Conservation (phyloP, 2,113 vertebrate species). For the Macrotis lagotis region DNA sequence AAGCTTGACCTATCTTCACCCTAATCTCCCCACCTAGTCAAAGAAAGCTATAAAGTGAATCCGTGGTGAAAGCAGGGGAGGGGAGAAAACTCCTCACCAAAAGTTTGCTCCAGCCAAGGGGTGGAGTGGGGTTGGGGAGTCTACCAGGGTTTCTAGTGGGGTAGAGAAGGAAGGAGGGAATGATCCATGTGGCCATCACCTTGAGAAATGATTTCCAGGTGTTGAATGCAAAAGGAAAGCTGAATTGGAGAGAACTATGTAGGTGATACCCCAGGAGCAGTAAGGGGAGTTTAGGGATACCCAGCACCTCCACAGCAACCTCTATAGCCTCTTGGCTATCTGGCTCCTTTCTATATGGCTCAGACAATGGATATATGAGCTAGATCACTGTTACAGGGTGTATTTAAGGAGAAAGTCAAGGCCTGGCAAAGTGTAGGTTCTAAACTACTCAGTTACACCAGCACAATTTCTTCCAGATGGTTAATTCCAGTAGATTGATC, state of each 20-base stretch:
- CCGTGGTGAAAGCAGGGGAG: neutral
- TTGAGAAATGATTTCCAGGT: neutral
- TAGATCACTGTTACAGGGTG: neutral
- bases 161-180: neutral
- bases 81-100: neutral
- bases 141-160: neutral
- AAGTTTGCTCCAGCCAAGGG: neutral
- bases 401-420: neutral
- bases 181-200: neutral
- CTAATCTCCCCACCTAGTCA: neutral
- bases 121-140: neutral
- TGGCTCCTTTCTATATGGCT: neutral
- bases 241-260: neutral
- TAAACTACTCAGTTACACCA: neutral
- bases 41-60: neutral
- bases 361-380: neutral
- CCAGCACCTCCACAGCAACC: neutral
- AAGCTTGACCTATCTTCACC: neutral
- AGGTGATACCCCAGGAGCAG: neutral
- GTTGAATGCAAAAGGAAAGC: neutral
- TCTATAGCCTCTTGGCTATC: neutral
- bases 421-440: neutral
- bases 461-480: slow-evolving; percentile 1
- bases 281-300: neutral
- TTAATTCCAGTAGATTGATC: neutral